Percentiles rank a stretch among this genome's conserved stretches.
Conservation (phyloP, 37 sponge, comb jelly and placozoan genomes). For the Beroe ovata region DNA sequence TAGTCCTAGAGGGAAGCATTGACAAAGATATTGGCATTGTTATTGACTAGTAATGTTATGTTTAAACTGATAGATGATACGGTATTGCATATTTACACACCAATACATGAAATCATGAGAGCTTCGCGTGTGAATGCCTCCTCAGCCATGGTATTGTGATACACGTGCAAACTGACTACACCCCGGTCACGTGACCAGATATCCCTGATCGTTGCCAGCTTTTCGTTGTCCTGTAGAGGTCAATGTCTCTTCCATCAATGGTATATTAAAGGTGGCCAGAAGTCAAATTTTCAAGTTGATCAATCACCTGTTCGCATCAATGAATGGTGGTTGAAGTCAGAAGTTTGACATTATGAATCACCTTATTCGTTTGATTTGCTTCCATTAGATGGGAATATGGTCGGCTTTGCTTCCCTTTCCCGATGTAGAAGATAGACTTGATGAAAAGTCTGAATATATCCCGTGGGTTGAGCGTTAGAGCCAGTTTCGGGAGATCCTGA, state of each 20-base stretch:
- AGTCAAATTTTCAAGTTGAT: too few relatives aligned
- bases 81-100: too few relatives aligned
- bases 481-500: constrained; percentile 22
- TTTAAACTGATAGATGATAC: too few relatives aligned
- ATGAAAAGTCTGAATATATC: constrained; percentile 78
- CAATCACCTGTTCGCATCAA: too few relatives aligned
- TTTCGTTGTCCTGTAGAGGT: constrained; percentile 68
- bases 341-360: too few relatives aligned
- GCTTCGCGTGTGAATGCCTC: constrained; percentile 91
- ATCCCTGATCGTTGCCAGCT: constrained; percentile 73
- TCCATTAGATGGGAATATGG: constrained; percentile 83
- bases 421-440: constrained; percentile 84
- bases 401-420: constrained; percentile 86
- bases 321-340: too few relatives aligned
- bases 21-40: too few relatives aligned
- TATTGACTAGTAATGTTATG: too few relatives aligned
- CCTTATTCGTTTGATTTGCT: constrained; percentile 70
- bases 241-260: too few relatives aligned
- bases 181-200: constrained; percentile 83
- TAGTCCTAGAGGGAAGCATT: constrained; percentile 79
- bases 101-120: constrained; percentile 83
- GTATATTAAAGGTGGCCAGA: too few relatives aligned
- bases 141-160: constrained; percentile 75
- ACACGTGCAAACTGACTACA: constrained; percentile 79
- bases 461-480: background rate